phyloP scores from a whole-genome alignment of 2,113 vertebrate genomes.

The Coreoperca whiteheadi region DNA sequence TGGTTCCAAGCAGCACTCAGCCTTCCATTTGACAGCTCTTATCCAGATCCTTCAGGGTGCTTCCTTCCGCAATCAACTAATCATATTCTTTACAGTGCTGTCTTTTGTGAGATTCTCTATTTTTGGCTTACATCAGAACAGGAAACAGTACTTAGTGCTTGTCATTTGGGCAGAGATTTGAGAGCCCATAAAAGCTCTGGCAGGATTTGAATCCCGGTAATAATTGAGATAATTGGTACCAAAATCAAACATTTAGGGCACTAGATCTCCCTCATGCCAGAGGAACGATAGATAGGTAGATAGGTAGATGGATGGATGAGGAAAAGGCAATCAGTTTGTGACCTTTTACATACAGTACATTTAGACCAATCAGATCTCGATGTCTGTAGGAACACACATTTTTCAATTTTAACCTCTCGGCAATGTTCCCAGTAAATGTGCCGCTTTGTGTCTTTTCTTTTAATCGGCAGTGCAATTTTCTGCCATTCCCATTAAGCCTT shows the following conservation, averaged over 20 bases:
- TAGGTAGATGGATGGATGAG: not conserved
- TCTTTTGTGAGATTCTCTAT: constrained; percentile 31
- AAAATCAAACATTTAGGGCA: not conserved
- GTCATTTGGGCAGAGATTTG: constrained; percentile 12
- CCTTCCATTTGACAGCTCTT: constrained; percentile 34
- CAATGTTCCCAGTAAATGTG: constrained; percentile 38
- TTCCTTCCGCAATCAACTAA: constrained; percentile 60
- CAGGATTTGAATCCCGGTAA: not conserved
- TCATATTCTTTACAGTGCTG: constrained; percentile 38
- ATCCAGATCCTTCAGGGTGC: constrained; percentile 41
- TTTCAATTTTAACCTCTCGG: constrained; percentile 41
- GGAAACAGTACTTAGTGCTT: constrained; percentile 4
- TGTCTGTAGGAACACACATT: not conserved
- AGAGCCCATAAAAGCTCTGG: constrained; percentile 4
- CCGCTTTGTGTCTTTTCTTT: constrained; percentile 48
- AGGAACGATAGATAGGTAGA: no score
- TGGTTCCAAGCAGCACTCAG: constrained; percentile 28
- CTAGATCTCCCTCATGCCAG: not conserved
- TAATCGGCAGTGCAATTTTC: constrained; percentile 55
- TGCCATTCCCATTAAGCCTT: constrained; percentile 61
- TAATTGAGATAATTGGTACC: not conserved
- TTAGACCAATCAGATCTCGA: not conserved
- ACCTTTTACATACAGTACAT: constrained; percentile 17
- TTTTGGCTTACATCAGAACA: constrained; percentile 35
- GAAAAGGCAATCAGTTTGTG: not conserved